phyloP scores from a whole-genome alignment of 1,140 invertebrate species.

The Heliconius nattereri region DNA sequence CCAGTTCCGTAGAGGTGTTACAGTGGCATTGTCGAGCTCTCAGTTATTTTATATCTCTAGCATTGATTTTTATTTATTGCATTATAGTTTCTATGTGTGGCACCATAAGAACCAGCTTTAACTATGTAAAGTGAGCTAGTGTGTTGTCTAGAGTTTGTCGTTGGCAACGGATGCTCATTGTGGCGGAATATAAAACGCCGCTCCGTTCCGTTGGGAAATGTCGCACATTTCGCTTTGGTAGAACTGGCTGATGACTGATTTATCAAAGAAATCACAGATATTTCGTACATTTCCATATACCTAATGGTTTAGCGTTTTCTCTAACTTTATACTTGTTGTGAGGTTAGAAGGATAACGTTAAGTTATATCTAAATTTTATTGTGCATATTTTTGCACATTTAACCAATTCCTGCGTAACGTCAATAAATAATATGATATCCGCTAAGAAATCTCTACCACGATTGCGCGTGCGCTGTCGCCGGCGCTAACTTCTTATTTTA shows the following conservation, averaged over 20 bases:
- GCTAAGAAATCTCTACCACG: slow-evolving; percentile 40
- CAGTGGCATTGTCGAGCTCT: slow-evolving; percentile 22
- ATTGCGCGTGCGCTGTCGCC: slow-evolving; percentile 46
- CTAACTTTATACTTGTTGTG: not conserved
- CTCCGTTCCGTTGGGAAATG: slow-evolving; percentile 27
- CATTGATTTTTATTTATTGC: not conserved
- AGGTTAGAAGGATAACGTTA: not conserved
- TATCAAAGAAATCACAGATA: slow-evolving; percentile 25
- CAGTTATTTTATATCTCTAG: slow-evolving; percentile 20
- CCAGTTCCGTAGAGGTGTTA: slow-evolving; percentile 1
- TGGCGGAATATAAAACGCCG: slow-evolving; percentile 35
- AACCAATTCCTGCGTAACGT: not conserved
- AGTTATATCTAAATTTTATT: not conserved
- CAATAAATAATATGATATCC: slow-evolving; percentile 31
- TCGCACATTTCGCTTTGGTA: slow-evolving; percentile 15
- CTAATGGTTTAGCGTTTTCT: not conserved
- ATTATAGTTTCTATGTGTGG: not conserved
- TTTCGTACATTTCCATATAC: not conserved
- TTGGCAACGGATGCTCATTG: slow-evolving; percentile 38
- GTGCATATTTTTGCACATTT: not conserved
- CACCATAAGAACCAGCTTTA: slow-evolving; percentile 12
- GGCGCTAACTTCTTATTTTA: slow-evolving; percentile 44
- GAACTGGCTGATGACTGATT: slow-evolving; percentile 24
- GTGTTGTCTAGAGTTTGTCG: slow-evolving; percentile 35
- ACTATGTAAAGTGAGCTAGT: slow-evolving; percentile 11